These are phyloP conservation scores for Drosophila repletoides DNA, from an alignment of 1,140 invertebrate species.

Conservation along the genomic window DNA sequence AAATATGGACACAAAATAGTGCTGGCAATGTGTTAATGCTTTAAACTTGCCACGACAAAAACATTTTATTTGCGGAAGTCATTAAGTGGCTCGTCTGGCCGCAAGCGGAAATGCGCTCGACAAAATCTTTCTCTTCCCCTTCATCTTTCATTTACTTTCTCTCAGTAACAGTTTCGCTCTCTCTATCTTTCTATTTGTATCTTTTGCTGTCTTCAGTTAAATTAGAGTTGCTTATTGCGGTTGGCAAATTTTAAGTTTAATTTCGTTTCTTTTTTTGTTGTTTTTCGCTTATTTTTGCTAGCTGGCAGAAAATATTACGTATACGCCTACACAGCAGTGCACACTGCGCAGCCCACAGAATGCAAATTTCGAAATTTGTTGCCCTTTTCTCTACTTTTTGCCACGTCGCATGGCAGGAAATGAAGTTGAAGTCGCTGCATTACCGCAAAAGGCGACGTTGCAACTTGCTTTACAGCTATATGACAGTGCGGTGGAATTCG, in stretches of 20 bases:
- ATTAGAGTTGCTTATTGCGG: conserved; percentile 46
- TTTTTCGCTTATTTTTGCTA: conserved; percentile 30
- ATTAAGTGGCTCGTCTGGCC: conserved; percentile 66
- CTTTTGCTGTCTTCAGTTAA: background rate
- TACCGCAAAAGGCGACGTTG: conserved; percentile 67
- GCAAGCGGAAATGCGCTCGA: conserved; percentile 34
- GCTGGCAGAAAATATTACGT: conserved; percentile 59
- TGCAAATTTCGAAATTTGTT: conserved; percentile 61
- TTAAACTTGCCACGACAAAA: conserved; percentile 64
- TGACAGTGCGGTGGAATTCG: conserved; percentile 50
- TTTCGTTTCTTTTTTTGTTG: conserved; percentile 17
- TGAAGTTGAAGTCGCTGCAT: conserved; percentile 70
- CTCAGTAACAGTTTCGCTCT: background rate
- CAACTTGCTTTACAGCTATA: conserved; percentile 25
- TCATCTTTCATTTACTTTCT: background rate
- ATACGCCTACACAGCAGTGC: conserved; percentile 66
- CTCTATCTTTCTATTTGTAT: background rate
- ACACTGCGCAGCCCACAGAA: conserved; percentile 39
- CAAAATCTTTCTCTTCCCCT: conserved; percentile 44
- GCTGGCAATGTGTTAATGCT: conserved; percentile 51
- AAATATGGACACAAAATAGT: conserved; percentile 59
- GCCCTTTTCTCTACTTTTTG: conserved; percentile 21
- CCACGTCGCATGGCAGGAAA: conserved; percentile 42
- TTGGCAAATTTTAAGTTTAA: conserved; percentile 27
- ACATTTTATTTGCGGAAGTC: conserved; percentile 77